Evolutionary conservation across 53 echinoderm and acorn worm species (phyloP), one percentile per base, ranked within the genome.

Genomic region (Mesocentrotus franciscanus): DNA sequence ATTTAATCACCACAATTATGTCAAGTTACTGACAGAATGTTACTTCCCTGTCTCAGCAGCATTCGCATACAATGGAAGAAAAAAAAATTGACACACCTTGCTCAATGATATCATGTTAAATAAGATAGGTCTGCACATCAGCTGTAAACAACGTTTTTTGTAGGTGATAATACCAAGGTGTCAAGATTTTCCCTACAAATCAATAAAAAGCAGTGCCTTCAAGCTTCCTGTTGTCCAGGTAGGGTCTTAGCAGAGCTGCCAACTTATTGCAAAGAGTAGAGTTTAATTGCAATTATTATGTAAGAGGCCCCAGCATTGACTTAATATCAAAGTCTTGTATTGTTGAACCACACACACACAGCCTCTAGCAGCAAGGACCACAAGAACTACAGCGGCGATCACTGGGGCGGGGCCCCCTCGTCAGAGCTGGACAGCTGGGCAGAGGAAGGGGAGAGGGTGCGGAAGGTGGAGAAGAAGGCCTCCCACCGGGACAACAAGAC

Each of bases 391-490:
- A 81, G 94, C 83, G 22, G 60, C 11, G 94, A 93, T 26, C 56
- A 75, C 75, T 92, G 92, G 94, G 94, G 81, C n/a, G 71, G 8
- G 34, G 71, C 90, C 1, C 89, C 71, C 4, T 68, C 75, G 13
- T 70, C 89, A 70, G 96, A 96, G 56, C 56, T 71, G 10, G 96
- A 94, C 18, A 94, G 85, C 78, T 60, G 92, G 78, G 92, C 75
- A 13, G 78, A 95, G 49, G 91, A 60, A 10, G 35, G 49, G 56
- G 20, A 85, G 36, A 27, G 66, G 93, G 62, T 34, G 22, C 16
- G 64, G 42, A 68, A 96, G 71, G 60, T 70, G 35, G 76, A 95
- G 81, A 94, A 78, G 81, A 90, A 94, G 81, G 27, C 84, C 32
- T 84, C 95, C 12, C 95, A 85, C 70, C 85, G 95, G n/a, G 83